Base-by-base conservation (phyloP, 2,888 invertebrate species). In the Leptinotarsa peninsularis region DNA sequence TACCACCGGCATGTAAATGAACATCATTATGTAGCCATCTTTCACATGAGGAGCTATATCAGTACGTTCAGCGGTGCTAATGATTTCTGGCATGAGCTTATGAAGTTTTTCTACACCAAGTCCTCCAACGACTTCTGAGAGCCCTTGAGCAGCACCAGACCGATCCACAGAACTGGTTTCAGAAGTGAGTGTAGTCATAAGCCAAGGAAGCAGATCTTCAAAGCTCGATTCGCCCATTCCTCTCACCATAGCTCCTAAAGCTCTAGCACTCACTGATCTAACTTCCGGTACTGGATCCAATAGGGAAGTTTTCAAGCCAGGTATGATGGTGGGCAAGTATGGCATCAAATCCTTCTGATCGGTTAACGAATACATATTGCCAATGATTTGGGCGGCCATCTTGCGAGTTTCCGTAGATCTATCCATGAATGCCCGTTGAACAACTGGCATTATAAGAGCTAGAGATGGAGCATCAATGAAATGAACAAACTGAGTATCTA, bases 1-100 rank as follows among this genome's bases (percentile, higher is more conserved):
- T 15, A 98, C 98, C 77, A 95, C 94, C 3, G 99, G 99, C 94
- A 99, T 96, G 90, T 99, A 99, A 85, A 99, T 99, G 89, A 98
- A 99, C 97, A 99, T 97, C 97, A 99, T 98, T 78, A 99, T 98
- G 90, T 99, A 99, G n/a, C 99, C 99, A 89, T 99, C 99, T 85
- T 99, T 96, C 2, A 99, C 98, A 89, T 98, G 97, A 0, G 99
- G 96, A 7, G 97, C 96, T 83, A 97, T 96, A 88, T 98, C 97
- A 0, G 94, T 93, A 76, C 98, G 92, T 87, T 97, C 97, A 0
- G 98, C 97, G 0, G 98, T 98, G 71, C 95, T 92, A 81, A 98
- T 98, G 79, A 98, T 97, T 86, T 98, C 96, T 0, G 98, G 98
- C 98, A 99, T 99, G 72, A 99, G 92, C 88, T 96, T 96, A 85